Conservation (phyloP, 2,113 vertebrate genomes). For the Brachirus orientalis region DNA sequence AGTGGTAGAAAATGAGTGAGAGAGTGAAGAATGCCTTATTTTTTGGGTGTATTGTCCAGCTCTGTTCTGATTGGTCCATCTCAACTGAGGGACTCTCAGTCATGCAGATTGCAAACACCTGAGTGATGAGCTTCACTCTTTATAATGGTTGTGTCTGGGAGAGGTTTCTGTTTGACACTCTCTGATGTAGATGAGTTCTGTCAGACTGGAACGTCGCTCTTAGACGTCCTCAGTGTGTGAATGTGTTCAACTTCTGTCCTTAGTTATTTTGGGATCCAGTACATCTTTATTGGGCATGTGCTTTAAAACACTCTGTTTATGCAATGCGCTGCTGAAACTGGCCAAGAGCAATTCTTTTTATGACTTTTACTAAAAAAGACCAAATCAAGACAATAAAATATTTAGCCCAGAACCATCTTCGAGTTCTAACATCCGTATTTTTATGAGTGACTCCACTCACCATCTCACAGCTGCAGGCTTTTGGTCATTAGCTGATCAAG, state of each 20-base stretch:
- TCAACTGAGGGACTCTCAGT: not conserved
- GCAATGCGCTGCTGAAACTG: too few relatives aligned
- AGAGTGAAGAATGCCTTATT: too few relatives aligned
- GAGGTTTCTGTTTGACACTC: not conserved
- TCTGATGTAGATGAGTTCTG: not conserved
- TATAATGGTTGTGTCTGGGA: not conserved
- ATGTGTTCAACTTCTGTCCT: not conserved
- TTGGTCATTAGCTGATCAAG: conserved; percentile 6
- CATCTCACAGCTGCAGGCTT: conserved; percentile 14
- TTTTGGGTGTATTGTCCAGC: not conserved
- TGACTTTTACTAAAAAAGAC: not conserved
- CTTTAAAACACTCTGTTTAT: too few relatives aligned
- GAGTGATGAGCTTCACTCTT: not conserved
- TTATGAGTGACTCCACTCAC: not conserved
- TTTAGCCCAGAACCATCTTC: not conserved
- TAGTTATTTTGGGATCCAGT: too few relatives aligned
- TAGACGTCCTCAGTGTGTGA: not conserved
- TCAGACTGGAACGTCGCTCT: too few relatives aligned
- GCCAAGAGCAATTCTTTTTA: too few relatives aligned
- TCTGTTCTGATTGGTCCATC: not conserved
- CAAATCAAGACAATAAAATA: not conserved
- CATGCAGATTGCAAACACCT: not conserved
- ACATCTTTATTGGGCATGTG: too few relatives aligned
- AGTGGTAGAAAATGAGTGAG: too few relatives aligned
- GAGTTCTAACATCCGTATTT: not conserved